Evolutionary conservation across 23 tunicate genomes (phyloP).

Genomic region (Ascidia mentula): DNA sequence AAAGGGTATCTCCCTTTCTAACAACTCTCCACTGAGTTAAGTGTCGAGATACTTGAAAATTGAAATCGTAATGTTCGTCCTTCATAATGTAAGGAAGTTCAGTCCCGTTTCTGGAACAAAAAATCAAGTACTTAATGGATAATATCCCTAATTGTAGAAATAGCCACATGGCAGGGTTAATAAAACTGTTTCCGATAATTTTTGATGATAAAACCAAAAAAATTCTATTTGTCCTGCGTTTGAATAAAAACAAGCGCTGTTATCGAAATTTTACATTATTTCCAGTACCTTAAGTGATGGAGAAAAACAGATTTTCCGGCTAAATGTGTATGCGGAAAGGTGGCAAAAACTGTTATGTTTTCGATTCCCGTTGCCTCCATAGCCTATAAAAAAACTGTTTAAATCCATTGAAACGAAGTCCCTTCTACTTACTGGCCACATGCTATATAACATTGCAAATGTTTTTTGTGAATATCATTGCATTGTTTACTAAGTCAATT

Average conservation of each 20-base stretch:
- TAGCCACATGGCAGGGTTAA: too few species aligned
- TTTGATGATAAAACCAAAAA: too few species aligned
- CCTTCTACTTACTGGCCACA: too few species aligned
- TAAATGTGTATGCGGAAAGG: constrained; percentile 47
- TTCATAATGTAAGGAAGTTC: constrained; percentile 32
- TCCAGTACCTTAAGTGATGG: neutral
- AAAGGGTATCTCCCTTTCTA: constrained; percentile 30
- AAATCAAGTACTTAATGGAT: too few species aligned
- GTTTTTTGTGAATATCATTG: too few species aligned
- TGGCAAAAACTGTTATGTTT: constrained; percentile 26
- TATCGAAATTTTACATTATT: neutral
- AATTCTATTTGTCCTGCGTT: too few species aligned
- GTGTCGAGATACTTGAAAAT: constrained; percentile 43
- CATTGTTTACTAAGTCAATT: too few species aligned
- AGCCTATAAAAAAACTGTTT: constrained; percentile 22
- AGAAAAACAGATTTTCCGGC: constrained; percentile 39
- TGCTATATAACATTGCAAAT: too few species aligned
- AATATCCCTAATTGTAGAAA: too few species aligned
- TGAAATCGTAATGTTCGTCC: constrained; percentile 56
- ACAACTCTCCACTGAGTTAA: constrained; percentile 10
- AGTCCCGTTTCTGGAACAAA: constrained; percentile 45
- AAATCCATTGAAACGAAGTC: neutral
- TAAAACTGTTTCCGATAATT: too few species aligned
- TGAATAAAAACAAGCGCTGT: too few species aligned
- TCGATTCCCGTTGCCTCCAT: constrained; percentile 25